phyloP scores from a whole-genome alignment of 2,888 invertebrate species.

The Cerastoderma edule region DNA sequence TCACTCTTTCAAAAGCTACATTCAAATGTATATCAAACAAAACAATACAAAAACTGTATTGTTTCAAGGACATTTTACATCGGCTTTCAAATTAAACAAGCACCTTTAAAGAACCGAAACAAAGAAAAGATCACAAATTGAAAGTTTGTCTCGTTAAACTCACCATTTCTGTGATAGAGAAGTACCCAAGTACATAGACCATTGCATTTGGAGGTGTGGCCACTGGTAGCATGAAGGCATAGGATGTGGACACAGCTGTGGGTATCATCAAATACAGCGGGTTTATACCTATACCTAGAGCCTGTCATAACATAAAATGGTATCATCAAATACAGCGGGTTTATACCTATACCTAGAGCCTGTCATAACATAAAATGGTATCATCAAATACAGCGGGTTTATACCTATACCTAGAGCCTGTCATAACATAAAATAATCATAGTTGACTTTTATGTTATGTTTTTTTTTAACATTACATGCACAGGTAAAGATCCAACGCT shows the following conservation, averaged over 20 bases:
- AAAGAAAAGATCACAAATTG: no score
- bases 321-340: slow-evolving; percentile 95
- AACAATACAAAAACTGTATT: no score
- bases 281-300: slow-evolving; percentile 89
- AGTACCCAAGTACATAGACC: slow-evolving; percentile 87
- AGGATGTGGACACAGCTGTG: slow-evolving; percentile 94
- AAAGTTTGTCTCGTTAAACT: slow-evolving; percentile 19
- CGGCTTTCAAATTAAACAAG: no score
- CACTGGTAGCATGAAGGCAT: slow-evolving; percentile 95
- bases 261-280: slow-evolving; percentile 96
- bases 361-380: slow-evolving; percentile 87
- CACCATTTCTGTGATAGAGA: slow-evolving; percentile 82
- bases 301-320: slow-evolving; percentile 87
- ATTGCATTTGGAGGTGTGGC: slow-evolving; percentile 98
- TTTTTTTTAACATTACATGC: no score
- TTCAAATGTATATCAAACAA: no score
- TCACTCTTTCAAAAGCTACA: no score
- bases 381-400: slow-evolving; percentile 94
- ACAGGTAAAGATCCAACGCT: no score
- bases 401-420: slow-evolving; percentile 89
- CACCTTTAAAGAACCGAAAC: no score
- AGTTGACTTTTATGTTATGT: no score
- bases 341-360: slow-evolving; percentile 89
- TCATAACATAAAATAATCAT: slow-evolving; percentile 85
- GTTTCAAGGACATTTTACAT: no score